These are phyloP conservation scores for Steinernema feltiae DNA, from an alignment of 1,140 invertebrate species.

Conservation along the genomic window DNA sequence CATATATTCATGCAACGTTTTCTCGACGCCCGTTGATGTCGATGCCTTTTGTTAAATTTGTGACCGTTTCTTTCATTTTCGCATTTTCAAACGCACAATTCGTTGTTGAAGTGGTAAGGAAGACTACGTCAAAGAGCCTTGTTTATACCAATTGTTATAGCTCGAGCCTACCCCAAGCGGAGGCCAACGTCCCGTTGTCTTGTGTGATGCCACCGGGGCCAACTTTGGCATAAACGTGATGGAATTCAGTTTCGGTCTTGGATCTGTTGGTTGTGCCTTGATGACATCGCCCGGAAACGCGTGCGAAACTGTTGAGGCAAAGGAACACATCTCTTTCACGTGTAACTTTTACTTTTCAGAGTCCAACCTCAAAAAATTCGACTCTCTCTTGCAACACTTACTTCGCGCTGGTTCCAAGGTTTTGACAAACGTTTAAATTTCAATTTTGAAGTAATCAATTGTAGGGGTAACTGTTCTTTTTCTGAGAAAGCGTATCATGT, in stretches of 20 bases:
- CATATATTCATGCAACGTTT: neutral
- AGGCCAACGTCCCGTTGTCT: slow-evolving; percentile 38
- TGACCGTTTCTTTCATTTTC: neutral
- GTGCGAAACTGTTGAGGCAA: slow-evolving; percentile 22
- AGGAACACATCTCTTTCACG: slow-evolving; percentile 19
- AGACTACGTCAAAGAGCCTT: neutral
- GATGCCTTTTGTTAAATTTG: neutral
- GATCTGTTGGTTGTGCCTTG: slow-evolving; percentile 49
- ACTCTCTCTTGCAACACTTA: slow-evolving; percentile 34
- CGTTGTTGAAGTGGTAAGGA: slow-evolving; percentile 49
- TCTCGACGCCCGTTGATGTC: too few relatives aligned
- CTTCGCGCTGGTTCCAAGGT: slow-evolving; percentile 48
- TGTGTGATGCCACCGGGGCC: slow-evolving; percentile 55
- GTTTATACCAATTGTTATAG: slow-evolving; percentile 33
- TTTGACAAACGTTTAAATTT: too few relatives aligned
- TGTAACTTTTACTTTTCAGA: slow-evolving; percentile 17
- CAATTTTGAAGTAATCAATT: neutral
- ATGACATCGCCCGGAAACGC: slow-evolving; percentile 44
- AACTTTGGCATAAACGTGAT: slow-evolving; percentile 45
- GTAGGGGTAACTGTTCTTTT: slow-evolving; percentile 51
- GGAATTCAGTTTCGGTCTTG: slow-evolving; percentile 37
- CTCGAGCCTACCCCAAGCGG: slow-evolving; percentile 38
- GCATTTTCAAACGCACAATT: slow-evolving; percentile 40
- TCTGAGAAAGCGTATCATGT: slow-evolving; percentile 53
- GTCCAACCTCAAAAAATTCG: slow-evolving; percentile 5